Evolutionary conservation across 2,888 invertebrate species (phyloP).

Genomic region (Archips crataeganus): DNA sequence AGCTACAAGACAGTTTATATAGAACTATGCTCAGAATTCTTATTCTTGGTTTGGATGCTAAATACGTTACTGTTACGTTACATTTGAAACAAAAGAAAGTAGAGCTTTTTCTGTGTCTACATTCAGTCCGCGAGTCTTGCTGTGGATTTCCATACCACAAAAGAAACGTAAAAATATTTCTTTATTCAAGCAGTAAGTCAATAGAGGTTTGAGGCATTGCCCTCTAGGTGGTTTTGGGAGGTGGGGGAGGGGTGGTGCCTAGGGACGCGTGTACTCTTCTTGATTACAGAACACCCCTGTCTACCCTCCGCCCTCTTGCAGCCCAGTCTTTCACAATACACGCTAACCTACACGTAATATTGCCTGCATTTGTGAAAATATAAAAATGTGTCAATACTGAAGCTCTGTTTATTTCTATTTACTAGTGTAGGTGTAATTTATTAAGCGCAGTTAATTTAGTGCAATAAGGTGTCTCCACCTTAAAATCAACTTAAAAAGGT

Average conservation of each 20-base stretch:
- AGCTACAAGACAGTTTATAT: too few species aligned
- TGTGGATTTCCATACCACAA: conserved; percentile 73
- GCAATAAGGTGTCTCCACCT: too few species aligned
- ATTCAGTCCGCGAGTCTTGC: conserved; percentile 30
- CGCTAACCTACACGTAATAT: conserved; percentile 65
- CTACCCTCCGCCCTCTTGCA: conserved; percentile 58
- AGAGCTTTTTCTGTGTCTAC: conserved; percentile 6
- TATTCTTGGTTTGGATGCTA: too few species aligned
- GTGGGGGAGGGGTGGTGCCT: conserved; percentile 62
- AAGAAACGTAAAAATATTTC: conserved; percentile 77
- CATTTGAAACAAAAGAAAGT: conserved; percentile 14
- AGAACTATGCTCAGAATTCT: too few species aligned
- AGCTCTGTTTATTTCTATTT: conserved; percentile 11
- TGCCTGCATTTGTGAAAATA: conserved; percentile 31
- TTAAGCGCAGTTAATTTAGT: too few species aligned
- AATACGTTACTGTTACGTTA: too few species aligned
- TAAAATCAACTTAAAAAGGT: too few species aligned
- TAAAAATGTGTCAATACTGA: conserved; percentile 24
- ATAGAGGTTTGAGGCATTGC: conserved; percentile 83
- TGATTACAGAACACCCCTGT: conserved; percentile 80
- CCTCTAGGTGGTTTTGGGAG: conserved; percentile 69
- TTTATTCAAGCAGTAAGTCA: conserved; percentile 76
- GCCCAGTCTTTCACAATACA: conserved; percentile 67
- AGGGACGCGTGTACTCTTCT: conserved; percentile 85
- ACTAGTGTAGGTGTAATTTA: not conserved